Evolutionary conservation across 2,888 invertebrate species (phyloP).

Genomic region (Oasisia sp.): DNA sequence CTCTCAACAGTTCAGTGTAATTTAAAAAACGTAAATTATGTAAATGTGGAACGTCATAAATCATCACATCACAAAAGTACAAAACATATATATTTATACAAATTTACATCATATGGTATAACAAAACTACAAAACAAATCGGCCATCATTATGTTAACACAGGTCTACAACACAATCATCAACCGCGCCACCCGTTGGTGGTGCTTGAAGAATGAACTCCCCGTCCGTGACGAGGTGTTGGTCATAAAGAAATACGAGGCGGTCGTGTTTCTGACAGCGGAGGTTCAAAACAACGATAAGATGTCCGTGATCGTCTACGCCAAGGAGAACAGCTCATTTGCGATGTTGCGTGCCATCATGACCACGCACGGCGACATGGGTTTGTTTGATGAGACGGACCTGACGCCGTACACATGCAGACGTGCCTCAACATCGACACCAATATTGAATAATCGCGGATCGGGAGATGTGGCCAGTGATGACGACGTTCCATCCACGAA

Average conservation of each 20-base stretch:
- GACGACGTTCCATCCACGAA: not conserved
- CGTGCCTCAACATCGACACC: not conserved
- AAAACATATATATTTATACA: not conserved
- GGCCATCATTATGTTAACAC: not conserved
- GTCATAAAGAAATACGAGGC: constrained; percentile 47
- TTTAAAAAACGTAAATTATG: too few species aligned
- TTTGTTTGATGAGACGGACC: constrained; percentile 54
- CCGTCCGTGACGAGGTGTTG: constrained; percentile 47
- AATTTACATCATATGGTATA: not conserved
- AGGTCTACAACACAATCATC: constrained; percentile 34
- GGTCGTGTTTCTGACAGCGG: constrained; percentile 47
- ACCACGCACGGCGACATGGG: constrained; percentile 40
- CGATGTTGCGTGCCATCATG: constrained; percentile 51
- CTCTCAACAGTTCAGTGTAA: too few species aligned
- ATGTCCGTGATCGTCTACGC: constrained; percentile 53
- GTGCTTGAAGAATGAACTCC: constrained; percentile 48
- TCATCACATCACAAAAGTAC: too few species aligned
- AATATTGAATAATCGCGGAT: not conserved
- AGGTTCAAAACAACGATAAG: constrained; percentile 50
- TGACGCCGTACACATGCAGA: constrained; percentile 39
- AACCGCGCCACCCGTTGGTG: constrained; percentile 50
- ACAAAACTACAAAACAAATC: not conserved
- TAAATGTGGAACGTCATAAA: too few species aligned
- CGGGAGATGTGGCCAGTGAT: not conserved
- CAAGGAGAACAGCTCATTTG: constrained; percentile 49